Conservation (phyloP, 2,113 vertebrate genomes). For the Xiphorhynchus elegans region DNA sequence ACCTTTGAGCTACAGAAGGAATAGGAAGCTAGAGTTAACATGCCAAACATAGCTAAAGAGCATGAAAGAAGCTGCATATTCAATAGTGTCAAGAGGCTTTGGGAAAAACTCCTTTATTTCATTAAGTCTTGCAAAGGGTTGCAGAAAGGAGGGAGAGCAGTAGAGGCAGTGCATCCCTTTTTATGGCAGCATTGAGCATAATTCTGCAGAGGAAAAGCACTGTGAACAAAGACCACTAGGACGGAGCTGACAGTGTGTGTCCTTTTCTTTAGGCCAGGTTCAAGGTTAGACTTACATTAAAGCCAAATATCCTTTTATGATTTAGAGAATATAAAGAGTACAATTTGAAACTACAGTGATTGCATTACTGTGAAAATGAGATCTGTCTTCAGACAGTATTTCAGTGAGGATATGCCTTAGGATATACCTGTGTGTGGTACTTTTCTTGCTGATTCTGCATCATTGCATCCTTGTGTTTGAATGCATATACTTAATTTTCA, state of each 20-base stretch:
- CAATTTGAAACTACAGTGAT: not conserved
- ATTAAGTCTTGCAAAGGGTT: not conserved
- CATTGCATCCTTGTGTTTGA: not conserved
- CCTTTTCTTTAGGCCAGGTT: not conserved
- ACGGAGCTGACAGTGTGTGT: accelerated
- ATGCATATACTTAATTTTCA: not conserved
- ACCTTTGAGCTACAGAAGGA: not conserved
- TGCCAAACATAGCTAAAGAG: not conserved
- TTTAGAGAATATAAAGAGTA: not conserved
- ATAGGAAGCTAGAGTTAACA: not conserved
- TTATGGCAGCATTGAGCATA: not conserved
- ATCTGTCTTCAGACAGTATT: not conserved
- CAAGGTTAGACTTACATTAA: not conserved
- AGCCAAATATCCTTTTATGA: not conserved
- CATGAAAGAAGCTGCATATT: not conserved
- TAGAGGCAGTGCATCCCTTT: too few species aligned
- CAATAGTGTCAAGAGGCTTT: not conserved
- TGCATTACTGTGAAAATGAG: not conserved
- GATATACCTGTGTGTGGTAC: accelerated
- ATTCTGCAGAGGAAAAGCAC: not conserved
- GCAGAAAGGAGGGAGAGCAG: not conserved
- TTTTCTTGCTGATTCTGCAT: not conserved
- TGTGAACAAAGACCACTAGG: not conserved
- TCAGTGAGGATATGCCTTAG: not conserved
- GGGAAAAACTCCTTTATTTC: not conserved